phyloP scores from a whole-genome alignment of 1,140 invertebrate species.

The Drosophila pseudoananassae region DNA sequence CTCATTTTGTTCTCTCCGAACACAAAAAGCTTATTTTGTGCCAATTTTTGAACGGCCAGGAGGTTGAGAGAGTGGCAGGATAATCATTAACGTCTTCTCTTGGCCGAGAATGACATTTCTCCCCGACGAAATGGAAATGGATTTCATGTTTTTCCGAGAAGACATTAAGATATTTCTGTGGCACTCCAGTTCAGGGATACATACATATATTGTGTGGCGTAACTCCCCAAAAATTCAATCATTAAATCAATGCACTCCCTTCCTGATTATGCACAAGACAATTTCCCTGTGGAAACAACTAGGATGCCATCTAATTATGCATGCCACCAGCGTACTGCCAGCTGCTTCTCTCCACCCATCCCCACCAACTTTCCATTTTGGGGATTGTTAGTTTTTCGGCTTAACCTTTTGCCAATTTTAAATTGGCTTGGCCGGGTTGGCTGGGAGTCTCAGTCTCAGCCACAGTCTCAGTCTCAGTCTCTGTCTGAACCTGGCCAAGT shows the following conservation, averaged over 20 bases:
- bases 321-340: conserved; percentile 67
- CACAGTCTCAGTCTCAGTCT: conserved; percentile 1
- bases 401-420: conserved; percentile 81
- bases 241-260: conserved; percentile 62
- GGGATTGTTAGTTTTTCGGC: conserved; percentile 73
- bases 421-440: conserved; percentile 58
- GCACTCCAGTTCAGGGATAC: not conserved
- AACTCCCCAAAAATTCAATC: not conserved
- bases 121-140: not conserved
- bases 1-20: conserved; percentile 14
- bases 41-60: conserved; percentile 64
- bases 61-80: conserved; percentile 31
- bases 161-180: not conserved
- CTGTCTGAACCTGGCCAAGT: conserved; percentile 50
- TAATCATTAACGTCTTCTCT: conserved; percentile 30
- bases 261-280: conserved; percentile 51
- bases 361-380: conserved; percentile 6
- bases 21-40: conserved; percentile 73
- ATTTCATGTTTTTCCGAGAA: not conserved
- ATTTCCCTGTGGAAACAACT: conserved; percentile 43
- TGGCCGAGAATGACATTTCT: conserved; percentile 11
- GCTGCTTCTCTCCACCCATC: not conserved
- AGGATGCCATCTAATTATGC: conserved; percentile 67
- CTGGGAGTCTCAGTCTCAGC: not conserved
- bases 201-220: not conserved